Evolutionary conservation across 1,140 invertebrate species (phyloP), one percentile per base, ranked within the genome.

Genomic region (Bombus soroeensis): DNA sequence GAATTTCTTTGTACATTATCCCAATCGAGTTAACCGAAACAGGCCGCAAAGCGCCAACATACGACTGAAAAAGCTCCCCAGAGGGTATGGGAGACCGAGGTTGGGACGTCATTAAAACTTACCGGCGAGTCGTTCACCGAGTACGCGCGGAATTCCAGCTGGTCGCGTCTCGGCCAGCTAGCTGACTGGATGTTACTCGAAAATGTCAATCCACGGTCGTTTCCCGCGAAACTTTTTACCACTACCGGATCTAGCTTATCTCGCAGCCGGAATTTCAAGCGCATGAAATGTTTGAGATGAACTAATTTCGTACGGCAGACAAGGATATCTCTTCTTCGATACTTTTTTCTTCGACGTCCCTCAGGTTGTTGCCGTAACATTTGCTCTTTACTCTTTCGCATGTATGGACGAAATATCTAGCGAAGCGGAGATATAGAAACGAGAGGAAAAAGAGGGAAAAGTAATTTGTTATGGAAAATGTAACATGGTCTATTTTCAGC

Each of bases 71-170:
- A 81, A 73, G 68, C 32, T 37, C 25, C 13, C 15, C 47, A 6
- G 1, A 32, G 53, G 41, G 0, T 22, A 25, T 0, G 64, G 13
- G 64, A 3, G 8, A n/a, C 10, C 9, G 8, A 6, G 68, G 47
- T 10, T 3, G 25, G 79, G 3, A 72, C 57, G 80, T 82, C 80
- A 74, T 82, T 82, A 82, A 82, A 82, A 82, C 70, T 82, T 82
- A 57, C 32, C 53, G 39, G 53, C 70, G 79, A 59, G 70, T 81
- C 57, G 70, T 81, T 43, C 57, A 9, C 39, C 12, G 43, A 57
- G 2, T 34, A 18, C 47, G n/a, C 53, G 43, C 2, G 57, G 70
- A 64, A 74, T 74, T 82, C 39, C 37, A 59, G 47, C 53, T 32
- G n/a, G 68, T 28, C 41, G 34, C 15, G 53, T 72, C 70, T 73